Evolutionary conservation across 2,888 invertebrate species (phyloP).

Genomic region (Heteromurus nitidus): DNA sequence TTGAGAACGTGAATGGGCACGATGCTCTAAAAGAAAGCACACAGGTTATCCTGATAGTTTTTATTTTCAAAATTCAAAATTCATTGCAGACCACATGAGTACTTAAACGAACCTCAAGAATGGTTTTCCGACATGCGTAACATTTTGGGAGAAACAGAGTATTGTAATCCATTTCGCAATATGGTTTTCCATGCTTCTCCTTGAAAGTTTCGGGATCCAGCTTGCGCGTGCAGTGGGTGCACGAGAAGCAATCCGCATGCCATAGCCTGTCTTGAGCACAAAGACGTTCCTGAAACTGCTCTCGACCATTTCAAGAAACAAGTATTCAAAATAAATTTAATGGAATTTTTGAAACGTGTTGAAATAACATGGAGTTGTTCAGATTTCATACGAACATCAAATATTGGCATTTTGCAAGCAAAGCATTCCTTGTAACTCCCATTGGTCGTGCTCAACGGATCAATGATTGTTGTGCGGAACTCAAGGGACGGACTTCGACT

Average conservation of each 20-base stretch:
- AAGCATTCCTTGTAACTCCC: constrained; percentile 65
- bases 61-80: constrained; percentile 3
- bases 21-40: constrained; percentile 13
- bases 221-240: constrained; percentile 66
- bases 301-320: neutral
- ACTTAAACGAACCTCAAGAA: constrained; percentile 66
- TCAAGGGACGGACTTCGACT: constrained; percentile 55
- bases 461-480: constrained; percentile 29
- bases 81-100: neutral
- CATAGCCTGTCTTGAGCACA: constrained; percentile 65
- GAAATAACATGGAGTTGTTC: too few species aligned
- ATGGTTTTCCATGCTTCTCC: constrained; percentile 68
- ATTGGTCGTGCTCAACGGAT: constrained; percentile 34
- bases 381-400: constrained; percentile 64
- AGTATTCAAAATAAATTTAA: too few species aligned
- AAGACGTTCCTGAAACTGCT: constrained; percentile 57
- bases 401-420: constrained; percentile 70
- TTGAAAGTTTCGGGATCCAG: constrained; percentile 62
- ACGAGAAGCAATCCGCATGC: constrained; percentile 70
- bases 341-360: too few species aligned
- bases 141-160: constrained; percentile 69
- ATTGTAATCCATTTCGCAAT: constrained; percentile 71
- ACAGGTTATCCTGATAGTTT: too few species aligned
- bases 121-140: constrained; percentile 68
- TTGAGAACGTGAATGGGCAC: constrained; percentile 66